Evolutionary conservation across 1,140 invertebrate species (phyloP).

Genomic region (Scylla paramamosain): DNA sequence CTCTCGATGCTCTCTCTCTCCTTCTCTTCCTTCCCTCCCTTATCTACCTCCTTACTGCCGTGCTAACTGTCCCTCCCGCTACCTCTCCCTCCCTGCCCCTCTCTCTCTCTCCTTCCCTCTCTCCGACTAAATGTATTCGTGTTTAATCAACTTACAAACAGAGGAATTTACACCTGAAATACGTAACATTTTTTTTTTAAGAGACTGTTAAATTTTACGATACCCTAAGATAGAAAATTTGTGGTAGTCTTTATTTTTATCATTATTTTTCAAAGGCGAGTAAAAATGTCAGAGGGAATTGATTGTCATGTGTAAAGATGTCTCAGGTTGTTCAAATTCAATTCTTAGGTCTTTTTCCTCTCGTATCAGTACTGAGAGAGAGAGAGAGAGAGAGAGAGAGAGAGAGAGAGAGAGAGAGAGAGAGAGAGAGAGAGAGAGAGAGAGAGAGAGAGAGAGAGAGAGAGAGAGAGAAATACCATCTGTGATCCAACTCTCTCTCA

Average conservation of each 20-base stretch:
- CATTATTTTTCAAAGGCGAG: too few relatives aligned
- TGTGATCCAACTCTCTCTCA: not conserved
- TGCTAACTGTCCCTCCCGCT: too few relatives aligned
- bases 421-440: not conserved
- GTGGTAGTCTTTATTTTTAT: too few relatives aligned
- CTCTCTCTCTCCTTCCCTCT: not conserved
- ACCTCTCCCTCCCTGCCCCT: too few relatives aligned
- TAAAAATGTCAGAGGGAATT: too few relatives aligned
- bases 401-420: not conserved
- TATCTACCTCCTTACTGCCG: too few relatives aligned
- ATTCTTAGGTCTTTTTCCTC: too few relatives aligned
- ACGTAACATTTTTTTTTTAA: too few relatives aligned
- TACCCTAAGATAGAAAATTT: too few relatives aligned
- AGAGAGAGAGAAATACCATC: not conserved
- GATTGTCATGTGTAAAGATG: too few relatives aligned
- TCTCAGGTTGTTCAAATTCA: too few relatives aligned
- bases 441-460: not conserved
- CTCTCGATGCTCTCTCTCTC: not conserved
- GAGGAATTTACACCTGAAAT: not conserved
- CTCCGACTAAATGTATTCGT: not conserved
- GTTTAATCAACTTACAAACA: not conserved
- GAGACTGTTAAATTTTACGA: too few relatives aligned
- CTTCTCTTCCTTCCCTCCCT: not conserved
- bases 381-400: not conserved
- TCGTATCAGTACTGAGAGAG: not conserved